Conservation (phyloP, 2,113 vertebrate species). For the Sinocyclocheilus grahami region DNA sequence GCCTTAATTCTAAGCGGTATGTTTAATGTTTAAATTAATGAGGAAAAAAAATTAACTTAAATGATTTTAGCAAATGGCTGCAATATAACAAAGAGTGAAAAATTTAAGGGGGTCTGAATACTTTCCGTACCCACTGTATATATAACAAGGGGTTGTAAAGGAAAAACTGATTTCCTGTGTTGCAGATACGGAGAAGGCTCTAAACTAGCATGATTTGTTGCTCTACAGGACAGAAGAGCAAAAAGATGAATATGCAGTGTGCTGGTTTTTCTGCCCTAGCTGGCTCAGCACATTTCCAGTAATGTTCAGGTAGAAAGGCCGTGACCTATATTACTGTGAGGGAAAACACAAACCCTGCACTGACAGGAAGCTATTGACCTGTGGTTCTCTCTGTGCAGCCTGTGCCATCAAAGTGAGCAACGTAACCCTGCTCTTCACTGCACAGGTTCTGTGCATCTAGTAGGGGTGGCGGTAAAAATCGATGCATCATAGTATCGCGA, state of each 20-base stretch:
- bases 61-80: no score
- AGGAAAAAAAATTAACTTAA: no score
- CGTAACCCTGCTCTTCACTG: conserved; percentile 31
- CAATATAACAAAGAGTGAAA: no score
- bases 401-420: conserved; percentile 3
- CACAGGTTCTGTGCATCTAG: neutral
- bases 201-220: neutral
- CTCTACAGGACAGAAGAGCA: neutral
- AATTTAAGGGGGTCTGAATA: no score
- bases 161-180: neutral
- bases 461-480: no score
- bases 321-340: conserved; percentile 43
- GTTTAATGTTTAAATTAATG: no score
- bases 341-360: conserved; percentile 45
- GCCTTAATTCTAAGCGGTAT: no score
- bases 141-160: no score
- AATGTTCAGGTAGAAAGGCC: conserved; percentile 30
- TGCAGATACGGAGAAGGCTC: neutral
- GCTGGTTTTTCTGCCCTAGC: conserved; percentile 22
- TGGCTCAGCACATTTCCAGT: conserved; percentile 53
- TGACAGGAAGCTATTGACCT: conserved; percentile 56
- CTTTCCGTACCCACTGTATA: no score
- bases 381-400: conserved; percentile 23
- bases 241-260: conserved; percentile 17
- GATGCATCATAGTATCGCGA: no score